Evolutionary conservation across 2,888 invertebrate genomes (phyloP).

Genomic region (Apocheima hispidaria): DNA sequence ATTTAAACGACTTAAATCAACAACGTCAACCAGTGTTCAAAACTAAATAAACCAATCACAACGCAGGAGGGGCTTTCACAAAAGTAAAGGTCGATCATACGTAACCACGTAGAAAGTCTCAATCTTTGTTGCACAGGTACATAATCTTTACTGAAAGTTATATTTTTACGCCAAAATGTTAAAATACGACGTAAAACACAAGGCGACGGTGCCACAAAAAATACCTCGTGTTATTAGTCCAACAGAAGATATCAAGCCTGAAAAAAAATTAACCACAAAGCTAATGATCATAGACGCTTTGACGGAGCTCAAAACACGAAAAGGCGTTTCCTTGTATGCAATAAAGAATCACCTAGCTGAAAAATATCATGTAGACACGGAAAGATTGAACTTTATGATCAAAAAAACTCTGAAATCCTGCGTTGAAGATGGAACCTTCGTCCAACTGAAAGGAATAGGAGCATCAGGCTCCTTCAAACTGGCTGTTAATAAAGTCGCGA

Average conservation of each 20-base stretch:
- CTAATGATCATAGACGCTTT: conserved; percentile 70
- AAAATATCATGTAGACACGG: conserved; percentile 62
- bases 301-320: conserved; percentile 61
- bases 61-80: not conserved
- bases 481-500: conserved; percentile 54
- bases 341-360: conserved; percentile 72
- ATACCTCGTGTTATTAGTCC: conserved; percentile 47
- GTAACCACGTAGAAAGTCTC: not conserved
- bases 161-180: not conserved
- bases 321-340: conserved; percentile 73
- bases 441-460: conserved; percentile 71
- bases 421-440: conserved; percentile 66
- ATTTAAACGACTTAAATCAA: not conserved
- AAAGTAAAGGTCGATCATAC: not conserved
- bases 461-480: conserved; percentile 75
- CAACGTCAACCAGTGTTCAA: not conserved
- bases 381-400: conserved; percentile 65
- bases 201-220: conserved; percentile 48
- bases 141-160: not conserved
- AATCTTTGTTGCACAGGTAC: not conserved
- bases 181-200: conserved; percentile 45
- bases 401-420: conserved; percentile 69
- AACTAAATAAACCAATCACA: not conserved
- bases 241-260: conserved; percentile 50
- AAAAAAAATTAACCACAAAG: conserved; percentile 66